Conservation (phyloP, 2,113 vertebrate genomes). For the Tragelaphus scriptus region DNA sequence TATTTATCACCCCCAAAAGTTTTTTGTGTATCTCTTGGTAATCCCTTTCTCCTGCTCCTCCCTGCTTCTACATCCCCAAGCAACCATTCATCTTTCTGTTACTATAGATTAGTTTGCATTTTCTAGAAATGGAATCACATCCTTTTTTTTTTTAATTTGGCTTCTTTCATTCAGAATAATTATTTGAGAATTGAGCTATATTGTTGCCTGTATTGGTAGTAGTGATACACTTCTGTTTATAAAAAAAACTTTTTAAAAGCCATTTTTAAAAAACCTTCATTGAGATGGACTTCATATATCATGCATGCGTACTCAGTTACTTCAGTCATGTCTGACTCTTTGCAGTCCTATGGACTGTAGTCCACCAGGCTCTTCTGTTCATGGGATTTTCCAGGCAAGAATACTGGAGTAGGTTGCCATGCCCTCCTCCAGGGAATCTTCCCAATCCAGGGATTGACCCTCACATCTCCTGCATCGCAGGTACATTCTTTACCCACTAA, state of each 20-base stretch:
- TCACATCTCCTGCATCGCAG: not conserved
- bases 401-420: not conserved
- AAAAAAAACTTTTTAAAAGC: not conserved
- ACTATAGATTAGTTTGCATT: not conserved
- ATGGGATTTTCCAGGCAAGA: not conserved
- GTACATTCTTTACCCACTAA: not conserved
- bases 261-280: not conserved
- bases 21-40: not conserved
- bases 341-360: not conserved
- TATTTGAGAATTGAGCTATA: not conserved
- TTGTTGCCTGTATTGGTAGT: not conserved
- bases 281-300: not conserved
- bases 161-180: not conserved
- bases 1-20: not conserved
- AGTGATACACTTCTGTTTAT: not conserved
- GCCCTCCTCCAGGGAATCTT: not conserved
- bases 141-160: not conserved
- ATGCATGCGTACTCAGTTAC: not conserved
- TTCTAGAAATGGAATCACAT: not conserved
- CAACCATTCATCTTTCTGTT: not conserved
- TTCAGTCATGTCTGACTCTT: not conserved
- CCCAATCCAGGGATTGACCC: not conserved
- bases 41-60: not conserved
- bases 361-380: not conserved
- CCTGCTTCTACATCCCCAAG: not conserved